Conservation (phyloP, 2,113 vertebrate species). For the Fulica atra region DNA sequence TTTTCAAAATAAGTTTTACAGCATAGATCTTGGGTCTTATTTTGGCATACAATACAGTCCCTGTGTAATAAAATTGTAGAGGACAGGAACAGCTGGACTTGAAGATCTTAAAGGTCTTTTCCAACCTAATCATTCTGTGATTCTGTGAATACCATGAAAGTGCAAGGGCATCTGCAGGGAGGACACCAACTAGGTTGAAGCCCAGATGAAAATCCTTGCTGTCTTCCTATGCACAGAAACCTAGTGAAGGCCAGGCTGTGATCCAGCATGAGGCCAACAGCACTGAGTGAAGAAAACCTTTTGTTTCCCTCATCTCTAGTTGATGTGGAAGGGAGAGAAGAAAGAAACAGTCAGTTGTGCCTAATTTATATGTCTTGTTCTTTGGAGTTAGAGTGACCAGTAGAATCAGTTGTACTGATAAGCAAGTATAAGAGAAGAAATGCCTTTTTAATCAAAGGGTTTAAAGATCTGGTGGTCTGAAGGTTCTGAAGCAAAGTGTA, state of each 20-base stretch:
- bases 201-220: background rate
- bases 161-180: background rate
- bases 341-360: background rate
- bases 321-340: fast-evolving
- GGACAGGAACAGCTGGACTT: no score
- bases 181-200: background rate
- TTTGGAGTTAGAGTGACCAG: background rate
- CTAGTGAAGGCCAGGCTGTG: background rate
- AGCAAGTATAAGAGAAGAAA: background rate
- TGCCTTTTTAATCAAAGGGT: background rate
- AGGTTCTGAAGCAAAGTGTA: background rate
- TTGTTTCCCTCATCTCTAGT: background rate
- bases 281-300: background rate
- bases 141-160: background rate
- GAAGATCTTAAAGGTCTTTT: no score
- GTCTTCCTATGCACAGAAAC: background rate
- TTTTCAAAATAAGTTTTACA: background rate
- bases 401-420: background rate
- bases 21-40: background rate
- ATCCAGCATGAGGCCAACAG: background rate
- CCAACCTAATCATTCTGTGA: no score
- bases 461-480: background rate
- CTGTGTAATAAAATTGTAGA: no score
- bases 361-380: background rate
- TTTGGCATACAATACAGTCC: background rate